phyloP scores from a whole-genome alignment of 2,797 vertebrate species.

The Myiothlypis coronata region DNA sequence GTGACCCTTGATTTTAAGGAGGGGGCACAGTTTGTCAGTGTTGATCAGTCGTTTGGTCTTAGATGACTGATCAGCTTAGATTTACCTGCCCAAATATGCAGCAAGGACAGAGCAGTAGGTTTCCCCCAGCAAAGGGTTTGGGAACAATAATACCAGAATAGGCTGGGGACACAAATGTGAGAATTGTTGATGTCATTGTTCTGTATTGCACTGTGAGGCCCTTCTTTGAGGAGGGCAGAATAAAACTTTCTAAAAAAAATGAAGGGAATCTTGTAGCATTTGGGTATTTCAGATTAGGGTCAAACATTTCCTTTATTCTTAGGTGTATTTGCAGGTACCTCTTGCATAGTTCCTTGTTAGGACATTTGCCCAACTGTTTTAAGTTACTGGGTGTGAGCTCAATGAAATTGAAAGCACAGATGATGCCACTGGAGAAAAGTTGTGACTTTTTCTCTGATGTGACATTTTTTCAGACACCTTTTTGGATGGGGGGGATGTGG shows the following conservation, averaged over 20 bases:
- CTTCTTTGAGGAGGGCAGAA: background rate
- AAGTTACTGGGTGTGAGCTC: background rate
- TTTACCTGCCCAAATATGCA: background rate
- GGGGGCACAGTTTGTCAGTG: background rate
- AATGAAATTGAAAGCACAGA: background rate
- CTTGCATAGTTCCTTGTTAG: background rate
- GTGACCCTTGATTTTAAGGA: background rate
- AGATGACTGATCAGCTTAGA: background rate
- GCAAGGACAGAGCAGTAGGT: background rate
- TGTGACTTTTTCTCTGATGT: background rate
- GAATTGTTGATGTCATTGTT: background rate
- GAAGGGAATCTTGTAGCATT: background rate
- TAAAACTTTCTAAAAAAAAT: background rate
- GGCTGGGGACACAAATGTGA: rapidly evolving
- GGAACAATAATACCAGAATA: background rate
- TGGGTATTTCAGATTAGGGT: background rate
- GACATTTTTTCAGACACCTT: background rate
- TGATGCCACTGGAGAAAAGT: background rate
- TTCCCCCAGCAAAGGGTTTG: background rate
- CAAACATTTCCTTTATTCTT: background rate
- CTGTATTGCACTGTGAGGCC: background rate
- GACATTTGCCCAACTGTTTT: background rate
- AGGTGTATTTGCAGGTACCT: background rate
- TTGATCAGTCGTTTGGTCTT: background rate
- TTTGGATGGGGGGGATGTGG: background rate